phyloP scores from a whole-genome alignment of 2,888 invertebrate genomes.

The Nymphalis c-album region DNA sequence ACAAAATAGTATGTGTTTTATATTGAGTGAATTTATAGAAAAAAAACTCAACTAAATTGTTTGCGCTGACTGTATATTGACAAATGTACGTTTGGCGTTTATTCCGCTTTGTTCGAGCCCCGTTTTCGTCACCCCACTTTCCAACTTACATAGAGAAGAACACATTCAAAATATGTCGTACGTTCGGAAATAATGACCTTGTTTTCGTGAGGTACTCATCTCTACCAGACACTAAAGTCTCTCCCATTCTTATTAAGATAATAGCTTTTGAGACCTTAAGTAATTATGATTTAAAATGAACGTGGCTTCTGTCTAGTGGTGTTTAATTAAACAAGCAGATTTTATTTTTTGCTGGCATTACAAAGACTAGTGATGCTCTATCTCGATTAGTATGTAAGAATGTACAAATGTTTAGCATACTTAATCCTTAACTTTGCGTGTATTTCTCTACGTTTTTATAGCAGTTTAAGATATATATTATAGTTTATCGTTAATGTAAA shows the following conservation, averaged over 20 bases:
- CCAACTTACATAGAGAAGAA: slow-evolving; percentile 34
- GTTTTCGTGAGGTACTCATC: slow-evolving; percentile 51
- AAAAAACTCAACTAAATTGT: background rate
- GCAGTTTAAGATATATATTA: background rate
- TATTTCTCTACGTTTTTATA: background rate
- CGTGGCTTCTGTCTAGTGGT: too few species aligned
- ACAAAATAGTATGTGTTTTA: too few species aligned
- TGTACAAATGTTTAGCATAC: slow-evolving; percentile 2
- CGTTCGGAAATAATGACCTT: slow-evolving; percentile 59
- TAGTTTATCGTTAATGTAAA: background rate
- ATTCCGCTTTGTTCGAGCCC: slow-evolving; percentile 22
- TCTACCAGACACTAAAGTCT: slow-evolving; percentile 8
- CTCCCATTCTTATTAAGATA: slow-evolving; percentile 33
- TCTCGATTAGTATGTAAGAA: slow-evolving; percentile 1
- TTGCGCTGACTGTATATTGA: slow-evolving; percentile 15
- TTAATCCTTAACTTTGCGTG: background rate
- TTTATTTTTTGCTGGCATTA: background rate
- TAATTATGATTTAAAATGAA: background rate
- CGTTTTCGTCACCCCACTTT: slow-evolving; percentile 35
- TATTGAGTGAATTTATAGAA: too few species aligned
- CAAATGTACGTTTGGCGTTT: slow-evolving; percentile 24
- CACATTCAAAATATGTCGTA: slow-evolving; percentile 47
- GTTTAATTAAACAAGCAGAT: background rate
- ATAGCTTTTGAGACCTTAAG: slow-evolving; percentile 4
- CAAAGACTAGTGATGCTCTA: background rate